These are phyloP conservation scores for Bombus balteatus DNA, from an alignment of 1,140 invertebrate species.

Conservation along the genomic window DNA sequence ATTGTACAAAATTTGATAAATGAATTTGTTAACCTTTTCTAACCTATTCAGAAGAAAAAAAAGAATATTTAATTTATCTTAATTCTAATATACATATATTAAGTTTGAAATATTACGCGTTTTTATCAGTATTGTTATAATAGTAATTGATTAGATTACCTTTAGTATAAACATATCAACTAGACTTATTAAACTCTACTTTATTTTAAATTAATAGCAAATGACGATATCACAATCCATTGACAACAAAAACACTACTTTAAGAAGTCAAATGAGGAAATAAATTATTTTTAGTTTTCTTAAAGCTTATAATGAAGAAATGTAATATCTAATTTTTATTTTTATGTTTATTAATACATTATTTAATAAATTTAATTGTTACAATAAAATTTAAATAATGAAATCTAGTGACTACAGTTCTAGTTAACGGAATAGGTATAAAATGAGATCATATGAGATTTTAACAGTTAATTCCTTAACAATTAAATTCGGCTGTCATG, in stretches of 20 bases:
- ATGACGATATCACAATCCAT: neutral
- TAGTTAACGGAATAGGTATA: too few relatives aligned
- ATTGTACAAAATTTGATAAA: neutral
- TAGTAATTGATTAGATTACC: neutral
- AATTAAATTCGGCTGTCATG: neutral
- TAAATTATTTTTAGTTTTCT: neutral
- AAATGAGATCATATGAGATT: too few relatives aligned
- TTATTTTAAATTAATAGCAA: neutral
- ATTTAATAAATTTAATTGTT: neutral
- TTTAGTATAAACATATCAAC: neutral
- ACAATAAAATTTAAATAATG: neutral
- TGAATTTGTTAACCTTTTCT: neutral
- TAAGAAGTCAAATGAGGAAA: neutral
- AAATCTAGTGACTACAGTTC: neutral
- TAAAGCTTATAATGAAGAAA: neutral
- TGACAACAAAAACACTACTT: neutral
- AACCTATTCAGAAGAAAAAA: neutral
- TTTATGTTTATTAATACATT: neutral
- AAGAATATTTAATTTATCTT: neutral
- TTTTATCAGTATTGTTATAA: neutral
- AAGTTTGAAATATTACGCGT: neutral
- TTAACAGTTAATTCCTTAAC: neutral
- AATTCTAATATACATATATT: neutral
- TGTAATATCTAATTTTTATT: neutral
- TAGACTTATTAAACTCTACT: neutral